These are phyloP conservation scores for Dicrurus megarhynchus DNA, from an alignment of 2,113 vertebrate species.

Conservation along the genomic window DNA sequence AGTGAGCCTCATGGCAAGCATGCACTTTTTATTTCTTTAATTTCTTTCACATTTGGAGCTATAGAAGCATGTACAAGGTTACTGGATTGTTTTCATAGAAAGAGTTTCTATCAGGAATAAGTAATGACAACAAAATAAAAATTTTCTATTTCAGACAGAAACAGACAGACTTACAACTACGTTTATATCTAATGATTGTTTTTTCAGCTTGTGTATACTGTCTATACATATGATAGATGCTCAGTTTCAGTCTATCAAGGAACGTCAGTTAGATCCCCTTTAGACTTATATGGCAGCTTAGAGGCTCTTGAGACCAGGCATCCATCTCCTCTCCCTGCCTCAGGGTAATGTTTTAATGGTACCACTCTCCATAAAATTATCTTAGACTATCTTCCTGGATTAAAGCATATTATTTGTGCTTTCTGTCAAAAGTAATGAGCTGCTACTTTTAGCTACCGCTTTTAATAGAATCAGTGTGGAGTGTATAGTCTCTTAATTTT, in stretches of 20 bases:
- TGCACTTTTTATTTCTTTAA: neutral
- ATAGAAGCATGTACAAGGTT: neutral
- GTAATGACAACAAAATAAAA: neutral
- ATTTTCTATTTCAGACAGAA: neutral
- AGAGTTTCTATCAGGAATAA: neutral
- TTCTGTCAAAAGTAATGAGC: neutral
- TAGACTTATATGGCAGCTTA: neutral
- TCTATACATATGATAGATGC: neutral
- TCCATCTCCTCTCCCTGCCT: fast-evolving
- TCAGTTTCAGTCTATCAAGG: neutral
- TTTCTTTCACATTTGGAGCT: neutral
- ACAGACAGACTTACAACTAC: neutral
- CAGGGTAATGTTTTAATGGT: neutral
- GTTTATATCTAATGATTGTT: neutral
- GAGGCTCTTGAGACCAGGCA: neutral
- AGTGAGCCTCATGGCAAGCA: neutral
- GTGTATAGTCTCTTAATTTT: neutral
- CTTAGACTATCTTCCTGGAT: neutral
- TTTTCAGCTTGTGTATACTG: neutral
- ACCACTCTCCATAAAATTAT: neutral
- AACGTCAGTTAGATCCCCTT: neutral
- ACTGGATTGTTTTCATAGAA: neutral
- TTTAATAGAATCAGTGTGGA: neutral
- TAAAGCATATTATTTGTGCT: neutral
- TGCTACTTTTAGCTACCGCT: neutral